phyloP scores from a whole-genome alignment of 2,888 invertebrate species.

The Sesamia inferens region DNA sequence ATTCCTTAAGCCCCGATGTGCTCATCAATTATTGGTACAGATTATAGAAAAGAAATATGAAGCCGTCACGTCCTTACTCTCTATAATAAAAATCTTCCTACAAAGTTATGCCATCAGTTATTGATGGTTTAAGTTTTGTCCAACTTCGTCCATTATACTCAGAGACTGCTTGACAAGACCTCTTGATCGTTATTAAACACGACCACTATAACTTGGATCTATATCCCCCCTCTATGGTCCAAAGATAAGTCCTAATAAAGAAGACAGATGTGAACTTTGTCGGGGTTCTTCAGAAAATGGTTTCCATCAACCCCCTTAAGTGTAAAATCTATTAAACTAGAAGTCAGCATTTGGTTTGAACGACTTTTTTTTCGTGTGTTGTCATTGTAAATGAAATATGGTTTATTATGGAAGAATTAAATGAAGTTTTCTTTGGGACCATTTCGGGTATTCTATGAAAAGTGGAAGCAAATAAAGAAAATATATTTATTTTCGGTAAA shows the following conservation, averaged over 20 bases:
- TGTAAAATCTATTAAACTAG: constrained; percentile 78
- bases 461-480: neutral
- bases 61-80: constrained; percentile 44
- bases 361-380: constrained; percentile 74
- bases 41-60: constrained; percentile 51
- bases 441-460: constrained; percentile 11
- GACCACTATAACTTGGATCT: constrained; percentile 72
- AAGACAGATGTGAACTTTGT: constrained; percentile 41
- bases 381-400: constrained; percentile 67
- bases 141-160: constrained; percentile 82
- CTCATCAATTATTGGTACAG: constrained; percentile 43
- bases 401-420: constrained; percentile 27
- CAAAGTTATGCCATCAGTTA: constrained; percentile 79
- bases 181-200: constrained; percentile 78
- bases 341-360: constrained; percentile 75
- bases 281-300: constrained; percentile 69
- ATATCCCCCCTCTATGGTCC: constrained; percentile 40
- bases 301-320: constrained; percentile 62
- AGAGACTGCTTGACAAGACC: constrained; percentile 76
- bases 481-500: too few relatives aligned
- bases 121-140: constrained; percentile 80
- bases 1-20: constrained; percentile 8
- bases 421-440: constrained; percentile 22
- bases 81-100: constrained; percentile 52
- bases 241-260: constrained; percentile 53